Evolutionary conservation across 2,113 vertebrate species (phyloP).

Genomic region (Platichthys flesus): DNA sequence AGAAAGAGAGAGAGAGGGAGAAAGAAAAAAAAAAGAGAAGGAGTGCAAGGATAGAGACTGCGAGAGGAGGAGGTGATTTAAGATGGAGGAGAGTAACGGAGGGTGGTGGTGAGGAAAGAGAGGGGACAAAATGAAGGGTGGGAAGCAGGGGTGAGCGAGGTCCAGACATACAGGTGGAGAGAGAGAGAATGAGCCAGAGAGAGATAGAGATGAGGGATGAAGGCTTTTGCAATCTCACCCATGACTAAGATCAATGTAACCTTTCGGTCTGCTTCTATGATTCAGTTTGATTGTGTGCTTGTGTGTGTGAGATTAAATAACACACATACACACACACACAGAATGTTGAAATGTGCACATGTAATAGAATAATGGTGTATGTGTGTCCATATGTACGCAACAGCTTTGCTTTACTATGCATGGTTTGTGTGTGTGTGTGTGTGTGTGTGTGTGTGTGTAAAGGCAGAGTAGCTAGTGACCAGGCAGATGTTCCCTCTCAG

Average conservation of each 20-base stretch:
- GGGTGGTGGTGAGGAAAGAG: background rate
- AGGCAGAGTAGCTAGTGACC: constrained; percentile 20
- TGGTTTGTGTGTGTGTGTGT: constrained; percentile 17
- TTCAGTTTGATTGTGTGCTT: constrained; percentile 26
- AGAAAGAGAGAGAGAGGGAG: constrained; percentile 16
- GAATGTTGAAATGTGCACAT: background rate
- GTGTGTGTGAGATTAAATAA: constrained; percentile 46
- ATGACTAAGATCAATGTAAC: constrained; percentile 74
- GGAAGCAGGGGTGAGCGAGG: background rate
- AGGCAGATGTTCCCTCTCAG: constrained; percentile 25
- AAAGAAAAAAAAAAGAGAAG: constrained; percentile 14
- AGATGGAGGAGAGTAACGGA: background rate
- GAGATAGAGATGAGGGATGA: constrained; percentile 62
- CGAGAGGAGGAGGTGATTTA: constrained; percentile 1
- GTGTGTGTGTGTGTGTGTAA: constrained; percentile 42
- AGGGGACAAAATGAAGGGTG: constrained; percentile 10
- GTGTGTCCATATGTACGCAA: background rate
- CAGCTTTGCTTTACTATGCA: too few relatives aligned
- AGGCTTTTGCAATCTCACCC: constrained; percentile 65
- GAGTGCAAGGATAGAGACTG: constrained; percentile 1
- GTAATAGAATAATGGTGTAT: background rate
- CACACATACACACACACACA: constrained; percentile 2
- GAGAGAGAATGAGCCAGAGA: background rate
- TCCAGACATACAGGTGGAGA: background rate
- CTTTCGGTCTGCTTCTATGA: constrained; percentile 51